Evolutionary conservation across 1,140 invertebrate genomes (phyloP).

Genomic region (Musca vetustissima): DNA sequence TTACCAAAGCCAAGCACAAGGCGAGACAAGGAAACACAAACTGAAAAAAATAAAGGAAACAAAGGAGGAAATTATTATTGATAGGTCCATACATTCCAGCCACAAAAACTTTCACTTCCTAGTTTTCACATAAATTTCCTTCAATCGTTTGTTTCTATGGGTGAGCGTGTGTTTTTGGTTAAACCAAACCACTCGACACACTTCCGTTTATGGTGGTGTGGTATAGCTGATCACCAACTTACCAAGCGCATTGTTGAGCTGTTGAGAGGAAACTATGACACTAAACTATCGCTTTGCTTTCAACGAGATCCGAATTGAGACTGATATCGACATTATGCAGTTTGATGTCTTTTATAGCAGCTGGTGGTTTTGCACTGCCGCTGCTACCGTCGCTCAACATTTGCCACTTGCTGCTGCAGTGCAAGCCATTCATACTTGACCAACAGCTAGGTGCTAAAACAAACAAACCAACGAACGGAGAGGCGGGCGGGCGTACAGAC

Average conservation of each 20-base stretch:
- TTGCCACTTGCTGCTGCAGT: too few relatives aligned
- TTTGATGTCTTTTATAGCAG: too few relatives aligned
- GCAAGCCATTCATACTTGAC: too few relatives aligned
- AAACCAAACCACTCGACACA: too few relatives aligned
- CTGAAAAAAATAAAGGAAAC: constrained; percentile 35
- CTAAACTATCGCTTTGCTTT: constrained; percentile 47
- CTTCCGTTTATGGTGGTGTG: background rate
- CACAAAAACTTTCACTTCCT: background rate
- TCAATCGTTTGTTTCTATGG: too few relatives aligned
- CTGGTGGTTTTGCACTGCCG: too few relatives aligned
- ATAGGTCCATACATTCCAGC: background rate
- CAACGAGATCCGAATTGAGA: constrained; percentile 55
- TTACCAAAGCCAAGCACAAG: constrained; percentile 54
- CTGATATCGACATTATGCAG: constrained; percentile 35
- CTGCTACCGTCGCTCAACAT: too few relatives aligned
- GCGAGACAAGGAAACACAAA: constrained; percentile 55
- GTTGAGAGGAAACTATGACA: constrained; percentile 41
- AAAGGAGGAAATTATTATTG: background rate
- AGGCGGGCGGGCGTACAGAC: too few relatives aligned
- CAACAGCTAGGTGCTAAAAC: too few relatives aligned
- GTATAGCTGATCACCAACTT: constrained; percentile 30
- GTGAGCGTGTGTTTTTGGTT: background rate
- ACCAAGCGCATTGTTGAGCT: constrained; percentile 57
- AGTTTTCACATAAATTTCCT: background rate
- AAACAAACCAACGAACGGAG: too few relatives aligned